These are phyloP conservation scores for Sphenodon punctatus DNA, from an alignment of 2,797 vertebrate genomes.

Conservation along the genomic window DNA sequence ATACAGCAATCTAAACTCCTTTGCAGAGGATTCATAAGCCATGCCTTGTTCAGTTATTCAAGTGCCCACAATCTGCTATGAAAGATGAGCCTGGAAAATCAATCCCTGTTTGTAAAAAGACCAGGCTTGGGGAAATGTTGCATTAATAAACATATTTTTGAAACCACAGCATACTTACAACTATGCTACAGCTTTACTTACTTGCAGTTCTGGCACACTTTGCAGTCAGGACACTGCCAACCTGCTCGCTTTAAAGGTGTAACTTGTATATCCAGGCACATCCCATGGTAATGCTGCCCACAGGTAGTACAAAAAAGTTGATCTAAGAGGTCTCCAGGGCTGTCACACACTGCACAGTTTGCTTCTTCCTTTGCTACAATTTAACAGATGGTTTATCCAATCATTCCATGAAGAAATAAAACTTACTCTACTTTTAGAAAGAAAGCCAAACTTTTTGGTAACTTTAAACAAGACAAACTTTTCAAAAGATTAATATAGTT, in stretches of 20 bases:
- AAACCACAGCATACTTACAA: background rate
- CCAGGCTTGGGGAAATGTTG: background rate
- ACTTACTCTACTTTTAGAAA: background rate
- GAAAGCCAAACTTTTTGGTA: background rate
- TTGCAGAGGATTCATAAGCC: background rate
- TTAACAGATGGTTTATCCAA: background rate
- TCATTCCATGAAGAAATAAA: background rate
- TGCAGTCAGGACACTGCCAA: constrained; percentile 98
- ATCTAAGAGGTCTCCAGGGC: constrained; percentile 94
- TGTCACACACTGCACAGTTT: constrained; percentile 96
- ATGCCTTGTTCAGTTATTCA: background rate
- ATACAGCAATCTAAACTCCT: background rate
- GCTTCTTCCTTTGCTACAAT: constrained; percentile 90
- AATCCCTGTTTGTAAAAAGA: background rate
- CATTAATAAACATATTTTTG: background rate
- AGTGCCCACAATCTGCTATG: background rate
- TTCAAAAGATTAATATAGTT: background rate
- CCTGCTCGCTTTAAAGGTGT: constrained; percentile 95
- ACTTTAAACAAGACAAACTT: background rate
- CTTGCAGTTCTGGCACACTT: constrained; percentile 99
- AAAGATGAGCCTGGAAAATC: background rate
- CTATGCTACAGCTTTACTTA: constrained; percentile 77
- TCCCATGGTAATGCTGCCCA: constrained; percentile 98
- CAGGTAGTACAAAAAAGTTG: constrained; percentile 99
- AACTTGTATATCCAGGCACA: constrained; percentile 96